These are phyloP conservation scores for Vireo altiloquus DNA, from an alignment of 2,113 vertebrate genomes.

Conservation along the genomic window DNA sequence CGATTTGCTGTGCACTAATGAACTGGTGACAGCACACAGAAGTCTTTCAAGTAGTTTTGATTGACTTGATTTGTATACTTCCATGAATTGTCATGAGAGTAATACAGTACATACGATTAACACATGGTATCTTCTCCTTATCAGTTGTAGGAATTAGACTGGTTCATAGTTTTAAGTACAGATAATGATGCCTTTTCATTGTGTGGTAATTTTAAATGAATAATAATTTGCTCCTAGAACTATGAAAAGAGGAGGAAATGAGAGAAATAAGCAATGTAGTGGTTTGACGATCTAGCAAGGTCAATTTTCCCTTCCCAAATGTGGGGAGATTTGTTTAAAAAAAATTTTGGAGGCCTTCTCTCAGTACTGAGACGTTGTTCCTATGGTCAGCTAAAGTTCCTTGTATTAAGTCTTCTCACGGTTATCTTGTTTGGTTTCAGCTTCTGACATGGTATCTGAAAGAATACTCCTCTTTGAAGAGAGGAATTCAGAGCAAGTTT, in stretches of 20 bases:
- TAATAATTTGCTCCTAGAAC: not conserved
- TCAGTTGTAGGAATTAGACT: not conserved
- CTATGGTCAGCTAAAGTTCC: not conserved
- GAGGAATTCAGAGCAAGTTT: conserved; percentile 61
- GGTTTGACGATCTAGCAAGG: not conserved
- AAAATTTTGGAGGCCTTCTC: not conserved
- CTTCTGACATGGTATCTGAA: conserved; percentile 13
- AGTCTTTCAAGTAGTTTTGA: not conserved
- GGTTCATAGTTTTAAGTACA: not conserved
- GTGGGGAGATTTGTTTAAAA: not conserved
- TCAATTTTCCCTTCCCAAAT: not conserved
- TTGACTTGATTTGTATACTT: not conserved
- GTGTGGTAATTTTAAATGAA: not conserved
- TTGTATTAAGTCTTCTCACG: not conserved
- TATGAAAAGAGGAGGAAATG: not conserved
- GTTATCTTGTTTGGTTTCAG: not conserved
- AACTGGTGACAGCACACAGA: not conserved
- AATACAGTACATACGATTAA: not conserved
- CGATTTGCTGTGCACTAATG: not conserved
- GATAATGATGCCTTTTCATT: not conserved
- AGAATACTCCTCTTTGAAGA: conserved; percentile 33
- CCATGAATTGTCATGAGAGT: not conserved
- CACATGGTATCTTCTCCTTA: not conserved
- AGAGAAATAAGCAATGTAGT: not conserved
- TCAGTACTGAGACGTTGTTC: not conserved